These are phyloP conservation scores for Melanargia galathea DNA, from an alignment of 2,888 invertebrate genomes.

Conservation along the genomic window DNA sequence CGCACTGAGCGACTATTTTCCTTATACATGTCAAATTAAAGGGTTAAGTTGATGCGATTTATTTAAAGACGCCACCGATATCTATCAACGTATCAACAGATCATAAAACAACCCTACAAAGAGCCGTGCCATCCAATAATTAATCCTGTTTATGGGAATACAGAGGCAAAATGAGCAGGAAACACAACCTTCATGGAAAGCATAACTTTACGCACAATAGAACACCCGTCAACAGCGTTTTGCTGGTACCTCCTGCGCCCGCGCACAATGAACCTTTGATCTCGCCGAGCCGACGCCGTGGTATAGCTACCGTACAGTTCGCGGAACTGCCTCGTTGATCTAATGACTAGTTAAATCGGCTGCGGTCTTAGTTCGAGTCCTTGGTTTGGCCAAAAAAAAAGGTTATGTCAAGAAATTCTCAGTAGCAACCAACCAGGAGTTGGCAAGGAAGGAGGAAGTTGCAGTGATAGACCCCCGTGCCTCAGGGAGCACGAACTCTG, in stretches of 20 bases:
- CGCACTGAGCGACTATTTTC: too few species aligned
- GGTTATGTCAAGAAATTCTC: too few species aligned
- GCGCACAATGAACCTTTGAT: conserved; percentile 61
- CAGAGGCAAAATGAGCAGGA: conserved; percentile 40
- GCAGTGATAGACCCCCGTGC: too few species aligned
- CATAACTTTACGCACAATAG: conserved; percentile 48
- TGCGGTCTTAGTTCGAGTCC: too few species aligned
- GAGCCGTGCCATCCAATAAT: conserved; percentile 37
- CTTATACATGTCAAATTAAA: too few species aligned
- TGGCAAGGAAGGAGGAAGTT: too few species aligned
- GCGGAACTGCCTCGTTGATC: not conserved
- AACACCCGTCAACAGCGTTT: conserved; percentile 37
- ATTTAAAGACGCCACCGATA: not conserved
- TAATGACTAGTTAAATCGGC: not conserved
- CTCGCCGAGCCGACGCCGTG: conserved; percentile 45
- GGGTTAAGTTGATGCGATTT: too few species aligned
- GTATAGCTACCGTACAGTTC: conserved; percentile 1
- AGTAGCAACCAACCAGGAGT: too few species aligned
- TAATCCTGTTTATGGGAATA: conserved; percentile 40
- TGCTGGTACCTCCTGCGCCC: conserved; percentile 36
- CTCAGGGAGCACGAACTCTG: too few species aligned
- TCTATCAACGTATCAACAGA: conserved; percentile 18
- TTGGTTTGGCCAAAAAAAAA: too few species aligned
- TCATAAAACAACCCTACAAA: conserved; percentile 31
- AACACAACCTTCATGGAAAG: conserved; percentile 43